These are phyloP conservation scores for Drosophila lacicola DNA, from an alignment of 2,888 invertebrate genomes.

Conservation along the genomic window DNA sequence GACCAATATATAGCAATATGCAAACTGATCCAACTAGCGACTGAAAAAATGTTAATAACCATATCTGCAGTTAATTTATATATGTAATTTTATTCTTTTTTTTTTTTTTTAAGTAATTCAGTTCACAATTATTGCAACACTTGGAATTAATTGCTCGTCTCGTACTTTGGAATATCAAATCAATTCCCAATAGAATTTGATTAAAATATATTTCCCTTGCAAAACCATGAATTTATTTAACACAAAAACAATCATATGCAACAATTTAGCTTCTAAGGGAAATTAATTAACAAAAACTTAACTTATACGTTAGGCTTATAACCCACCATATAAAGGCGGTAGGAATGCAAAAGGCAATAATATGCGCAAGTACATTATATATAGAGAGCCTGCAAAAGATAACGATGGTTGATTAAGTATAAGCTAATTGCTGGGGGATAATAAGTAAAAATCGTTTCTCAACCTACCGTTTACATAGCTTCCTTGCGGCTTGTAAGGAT, in stretches of 20 bases:
- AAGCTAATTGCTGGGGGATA: no score
- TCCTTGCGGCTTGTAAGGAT: slow-evolving; percentile 88
- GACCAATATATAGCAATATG: no score
- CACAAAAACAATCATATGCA: not conserved
- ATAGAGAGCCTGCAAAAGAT: slow-evolving; percentile 60
- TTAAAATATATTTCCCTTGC: not conserved
- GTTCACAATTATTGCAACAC: not conserved
- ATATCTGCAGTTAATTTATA: no score
- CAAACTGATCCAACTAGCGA: no score
- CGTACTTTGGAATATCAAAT: not conserved
- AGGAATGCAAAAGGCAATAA: slow-evolving; percentile 44
- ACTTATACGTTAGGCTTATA: not conserved
- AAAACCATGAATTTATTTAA: slow-evolving; percentile 1
- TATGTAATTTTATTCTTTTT: not conserved
- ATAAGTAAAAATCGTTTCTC: not conserved
- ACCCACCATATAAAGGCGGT: slow-evolving; percentile 48
- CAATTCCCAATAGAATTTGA: not conserved
- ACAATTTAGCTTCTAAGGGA: not conserved
- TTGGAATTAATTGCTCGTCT: no score
- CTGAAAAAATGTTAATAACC: no score
- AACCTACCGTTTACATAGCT: slow-evolving; percentile 80
- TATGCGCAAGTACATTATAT: slow-evolving; percentile 57
- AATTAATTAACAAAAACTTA: not conserved
- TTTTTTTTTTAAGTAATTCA: not conserved
- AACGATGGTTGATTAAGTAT: not conserved